Percentiles rank a stretch among this genome's conserved stretches.
These are phyloP conservation scores for Corythaixoides concolor DNA, from an alignment of 2,113 vertebrate species.

Conservation along the genomic window DNA sequence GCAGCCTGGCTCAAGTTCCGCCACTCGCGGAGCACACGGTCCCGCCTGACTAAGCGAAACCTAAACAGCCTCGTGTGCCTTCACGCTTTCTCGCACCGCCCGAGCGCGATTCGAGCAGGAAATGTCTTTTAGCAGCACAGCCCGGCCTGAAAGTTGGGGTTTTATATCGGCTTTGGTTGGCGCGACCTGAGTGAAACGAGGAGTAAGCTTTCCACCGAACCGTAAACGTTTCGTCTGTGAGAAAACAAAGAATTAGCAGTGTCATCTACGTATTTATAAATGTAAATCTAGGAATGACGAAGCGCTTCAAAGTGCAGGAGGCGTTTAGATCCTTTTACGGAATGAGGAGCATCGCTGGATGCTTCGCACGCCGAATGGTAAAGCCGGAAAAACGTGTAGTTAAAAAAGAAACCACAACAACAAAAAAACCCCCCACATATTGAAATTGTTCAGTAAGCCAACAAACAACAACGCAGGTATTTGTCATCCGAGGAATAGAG, in stretches of 20 bases:
- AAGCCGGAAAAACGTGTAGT: background rate
- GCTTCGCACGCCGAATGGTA: background rate
- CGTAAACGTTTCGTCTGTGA: background rate
- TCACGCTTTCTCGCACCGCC: background rate
- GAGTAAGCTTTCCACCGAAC: background rate
- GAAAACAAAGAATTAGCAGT: background rate
- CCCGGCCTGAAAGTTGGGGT: background rate
- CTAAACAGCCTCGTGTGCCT: background rate
- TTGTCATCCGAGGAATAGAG: conserved; percentile 11
- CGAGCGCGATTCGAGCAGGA: background rate
- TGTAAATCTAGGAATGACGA: background rate
- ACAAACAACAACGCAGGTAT: background rate
- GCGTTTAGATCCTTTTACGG: background rate
- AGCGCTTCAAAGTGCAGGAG: background rate
- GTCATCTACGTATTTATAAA: background rate
- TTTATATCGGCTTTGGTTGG: background rate
- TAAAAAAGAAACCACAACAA: background rate
- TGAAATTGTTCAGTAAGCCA: background rate
- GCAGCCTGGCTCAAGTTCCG: background rate
- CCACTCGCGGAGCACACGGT: background rate
- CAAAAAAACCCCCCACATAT: too few relatives aligned
- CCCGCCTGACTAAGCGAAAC: background rate
- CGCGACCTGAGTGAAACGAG: background rate
- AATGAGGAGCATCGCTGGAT: background rate
- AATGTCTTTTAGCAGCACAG: background rate